Evolutionary conservation across 2,797 vertebrate species (phyloP), one percentile per base, ranked within the genome.

Genomic region (Pipistrellus kuhlii): DNA sequence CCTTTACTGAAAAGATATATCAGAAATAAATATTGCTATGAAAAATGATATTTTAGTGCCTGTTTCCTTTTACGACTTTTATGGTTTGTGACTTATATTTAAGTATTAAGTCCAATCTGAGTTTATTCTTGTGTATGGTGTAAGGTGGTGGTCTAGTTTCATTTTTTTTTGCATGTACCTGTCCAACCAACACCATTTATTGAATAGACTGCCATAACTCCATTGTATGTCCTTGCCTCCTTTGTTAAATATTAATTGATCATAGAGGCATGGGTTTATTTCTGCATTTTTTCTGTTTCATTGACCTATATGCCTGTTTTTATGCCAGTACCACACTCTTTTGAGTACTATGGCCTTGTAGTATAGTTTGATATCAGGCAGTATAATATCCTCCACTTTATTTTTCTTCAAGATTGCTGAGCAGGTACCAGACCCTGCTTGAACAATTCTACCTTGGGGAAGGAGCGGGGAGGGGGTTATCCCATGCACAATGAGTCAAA

Each of bases 381-480:
- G 75, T 23, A 35, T 35, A 12, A 77, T 77, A 38, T 32, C 3
- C 35, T 53, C 20, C 8, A 23, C 21, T 77, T 55, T 77, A 48
- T 55, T 55, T 21, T 72, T 78, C 35, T 32, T 78, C 32, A 78
- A 15, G 51, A 35, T 21, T 55, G 48, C 32, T 55, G 75, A 78
- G 51, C 51, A 55, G 51, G 32, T 7, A 55, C 32, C 32, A 55
- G 75, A 3, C 13, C 7, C 32, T 38, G n/a, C 21, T 55, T 32
- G 7, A 55, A 55, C 51, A 35, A 35, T 13, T 55, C 12, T 35
- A 13, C 51, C 51, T 55, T 5, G 12, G n/a, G 48, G 32, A 0
- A 5, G 12, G 9, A 1, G 21, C 0, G 8, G 8, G 21, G 53
- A 1, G 6, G 5, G 9, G 20, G 68, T 32, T n/a, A 35, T 32